phyloP scores from a whole-genome alignment of 92 coral and sea anemone species.

The Hydrozoanthus gracilis region DNA sequence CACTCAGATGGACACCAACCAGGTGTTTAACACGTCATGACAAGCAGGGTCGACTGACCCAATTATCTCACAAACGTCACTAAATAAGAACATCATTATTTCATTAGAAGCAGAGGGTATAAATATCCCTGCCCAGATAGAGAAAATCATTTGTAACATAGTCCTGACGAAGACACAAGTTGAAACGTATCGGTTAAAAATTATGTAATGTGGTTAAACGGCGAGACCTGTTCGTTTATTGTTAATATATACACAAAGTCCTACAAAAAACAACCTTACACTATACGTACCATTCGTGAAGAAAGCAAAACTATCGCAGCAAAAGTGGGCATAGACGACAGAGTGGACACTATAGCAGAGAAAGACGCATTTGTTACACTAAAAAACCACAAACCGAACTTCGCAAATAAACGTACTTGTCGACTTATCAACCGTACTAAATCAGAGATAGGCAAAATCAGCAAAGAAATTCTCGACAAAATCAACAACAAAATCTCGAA shows the following conservation, averaged over 20 bases:
- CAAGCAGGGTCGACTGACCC: slow-evolving; percentile 24
- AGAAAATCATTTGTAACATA: not conserved
- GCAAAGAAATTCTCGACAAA: too few relatives aligned
- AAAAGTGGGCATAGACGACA: too few relatives aligned
- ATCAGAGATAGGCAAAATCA: too few relatives aligned
- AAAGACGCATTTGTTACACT: too few relatives aligned
- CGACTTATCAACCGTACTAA: too few relatives aligned
- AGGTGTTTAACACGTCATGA: slow-evolving; percentile 1
- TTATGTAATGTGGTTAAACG: not conserved
- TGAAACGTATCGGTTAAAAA: not conserved
- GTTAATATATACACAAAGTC: not conserved
- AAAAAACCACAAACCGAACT: too few relatives aligned
- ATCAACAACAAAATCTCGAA: too few relatives aligned
- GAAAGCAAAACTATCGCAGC: too few relatives aligned
- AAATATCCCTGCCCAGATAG: not conserved
- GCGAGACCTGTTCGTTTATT: not conserved
- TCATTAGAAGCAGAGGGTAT: not conserved
- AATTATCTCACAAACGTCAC: slow-evolving; percentile 25
- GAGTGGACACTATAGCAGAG: too few relatives aligned
- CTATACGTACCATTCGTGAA: too few relatives aligned
- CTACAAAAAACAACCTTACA: too few relatives aligned
- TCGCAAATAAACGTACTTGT: too few relatives aligned
- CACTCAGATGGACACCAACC: slow-evolving; percentile 25
- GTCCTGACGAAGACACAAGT: not conserved
- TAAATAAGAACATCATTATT: slow-evolving; percentile 16